Evolutionary conservation across 2,888 invertebrate species (phyloP).

Genomic region (Catocala sponsa): DNA sequence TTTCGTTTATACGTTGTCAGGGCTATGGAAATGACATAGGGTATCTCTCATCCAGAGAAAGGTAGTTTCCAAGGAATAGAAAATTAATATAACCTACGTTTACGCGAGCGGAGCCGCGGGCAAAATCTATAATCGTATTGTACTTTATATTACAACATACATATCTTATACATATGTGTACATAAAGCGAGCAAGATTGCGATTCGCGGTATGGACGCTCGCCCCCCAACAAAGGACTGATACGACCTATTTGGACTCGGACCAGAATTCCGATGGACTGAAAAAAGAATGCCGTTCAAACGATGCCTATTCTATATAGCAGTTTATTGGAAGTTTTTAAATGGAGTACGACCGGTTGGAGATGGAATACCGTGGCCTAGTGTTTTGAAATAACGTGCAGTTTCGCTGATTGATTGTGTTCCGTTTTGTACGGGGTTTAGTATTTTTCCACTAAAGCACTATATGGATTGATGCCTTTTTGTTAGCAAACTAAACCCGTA

Average conservation of each 20-base stretch:
- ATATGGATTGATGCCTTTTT: no score
- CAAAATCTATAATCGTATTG: no score
- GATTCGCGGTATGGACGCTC: constrained; percentile 44
- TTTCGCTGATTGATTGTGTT: background rate
- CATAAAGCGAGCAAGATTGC: constrained; percentile 39
- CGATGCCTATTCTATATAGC: constrained; percentile 38
- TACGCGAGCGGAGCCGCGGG: no score
- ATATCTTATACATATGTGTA: background rate
- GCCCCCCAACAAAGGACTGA: constrained; percentile 50
- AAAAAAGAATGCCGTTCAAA: constrained; percentile 43
- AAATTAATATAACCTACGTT: no score
- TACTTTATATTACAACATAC: no score
- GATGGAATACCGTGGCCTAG: background rate
- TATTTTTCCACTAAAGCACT: background rate
- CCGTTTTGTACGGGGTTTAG: background rate
- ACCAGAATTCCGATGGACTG: constrained; percentile 55
- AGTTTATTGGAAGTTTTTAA: constrained; percentile 47
- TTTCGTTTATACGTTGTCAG: no score
- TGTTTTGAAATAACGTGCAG: constrained; percentile 7
- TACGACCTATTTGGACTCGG: constrained; percentile 60
- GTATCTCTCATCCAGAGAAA: no score
- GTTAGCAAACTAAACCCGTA: no score
- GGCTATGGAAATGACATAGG: no score
- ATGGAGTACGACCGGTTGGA: constrained; percentile 12
- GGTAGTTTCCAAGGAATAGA: no score